These are phyloP conservation scores for Cactoblastis cactorum DNA, from an alignment of 2,888 invertebrate genomes.

Conservation along the genomic window DNA sequence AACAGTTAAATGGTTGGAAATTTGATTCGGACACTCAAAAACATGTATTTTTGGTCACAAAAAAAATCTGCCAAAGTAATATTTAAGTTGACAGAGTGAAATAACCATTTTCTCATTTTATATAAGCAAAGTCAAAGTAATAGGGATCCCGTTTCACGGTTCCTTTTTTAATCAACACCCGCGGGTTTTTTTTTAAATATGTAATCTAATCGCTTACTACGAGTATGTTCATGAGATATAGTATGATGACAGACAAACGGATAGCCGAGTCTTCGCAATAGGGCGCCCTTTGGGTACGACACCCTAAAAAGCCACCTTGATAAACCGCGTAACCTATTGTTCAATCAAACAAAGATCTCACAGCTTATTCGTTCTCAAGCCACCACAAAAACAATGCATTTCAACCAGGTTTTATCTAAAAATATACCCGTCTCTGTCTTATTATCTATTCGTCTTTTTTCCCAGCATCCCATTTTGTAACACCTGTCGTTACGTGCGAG, in stretches of 20 bases:
- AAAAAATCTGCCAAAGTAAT: too few relatives aligned
- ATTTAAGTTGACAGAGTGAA: too few relatives aligned
- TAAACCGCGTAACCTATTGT: not conserved
- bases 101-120: too few relatives aligned
- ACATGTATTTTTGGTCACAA: not conserved
- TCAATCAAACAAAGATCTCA: not conserved
- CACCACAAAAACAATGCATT: slow-evolving; percentile 8
- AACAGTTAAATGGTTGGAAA: not conserved
- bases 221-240: too few relatives aligned
- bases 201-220: too few relatives aligned
- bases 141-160: too few relatives aligned
- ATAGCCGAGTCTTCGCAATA: too few relatives aligned
- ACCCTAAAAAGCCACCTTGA: not conserved
- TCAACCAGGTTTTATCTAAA: slow-evolving; percentile 1
- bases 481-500: slow-evolving; percentile 5
- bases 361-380: slow-evolving; percentile 3
- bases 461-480: slow-evolving; percentile 13
- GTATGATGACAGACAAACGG: too few relatives aligned
- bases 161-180: too few relatives aligned
- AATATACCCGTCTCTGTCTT: slow-evolving; percentile 11
- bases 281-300: too few relatives aligned
- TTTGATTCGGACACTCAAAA: not conserved
- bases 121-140: too few relatives aligned
- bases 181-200: too few relatives aligned
- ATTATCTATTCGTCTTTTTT: slow-evolving; percentile 11